phyloP scores from a whole-genome alignment of 2,113 vertebrate species.

The Myiozetetes cayanensis region DNA sequence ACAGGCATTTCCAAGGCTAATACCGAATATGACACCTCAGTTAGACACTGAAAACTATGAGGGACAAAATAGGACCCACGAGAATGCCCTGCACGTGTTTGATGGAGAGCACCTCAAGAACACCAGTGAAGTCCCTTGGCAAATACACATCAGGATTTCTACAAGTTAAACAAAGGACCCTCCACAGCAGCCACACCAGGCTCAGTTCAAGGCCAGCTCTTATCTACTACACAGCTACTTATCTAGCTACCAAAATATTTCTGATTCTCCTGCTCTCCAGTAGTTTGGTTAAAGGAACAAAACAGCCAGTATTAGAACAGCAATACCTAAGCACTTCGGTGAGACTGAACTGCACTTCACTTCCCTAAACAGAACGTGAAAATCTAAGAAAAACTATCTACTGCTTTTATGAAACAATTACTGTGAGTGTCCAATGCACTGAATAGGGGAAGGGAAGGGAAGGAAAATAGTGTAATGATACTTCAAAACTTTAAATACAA shows the following conservation, averaged over 20 bases:
- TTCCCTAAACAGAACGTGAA: background rate
- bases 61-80: background rate
- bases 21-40: background rate
- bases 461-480: background rate
- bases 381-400: background rate
- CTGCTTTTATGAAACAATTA: background rate
- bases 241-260: background rate
- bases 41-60: background rate
- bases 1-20: background rate
- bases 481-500: background rate
- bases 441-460: background rate
- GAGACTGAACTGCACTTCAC: background rate
- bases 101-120: background rate
- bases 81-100: background rate
- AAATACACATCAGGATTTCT: background rate
- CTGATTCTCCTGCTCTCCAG: background rate
- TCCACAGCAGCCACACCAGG: background rate
- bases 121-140: background rate
- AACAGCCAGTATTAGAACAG: background rate
- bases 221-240: background rate
- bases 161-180: background rate
- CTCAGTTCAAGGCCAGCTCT: background rate
- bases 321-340: background rate
- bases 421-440: background rate
- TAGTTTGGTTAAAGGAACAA: background rate